Conservation (phyloP, 2,113 vertebrate species). For the Chrysochloris asiatica region DNA sequence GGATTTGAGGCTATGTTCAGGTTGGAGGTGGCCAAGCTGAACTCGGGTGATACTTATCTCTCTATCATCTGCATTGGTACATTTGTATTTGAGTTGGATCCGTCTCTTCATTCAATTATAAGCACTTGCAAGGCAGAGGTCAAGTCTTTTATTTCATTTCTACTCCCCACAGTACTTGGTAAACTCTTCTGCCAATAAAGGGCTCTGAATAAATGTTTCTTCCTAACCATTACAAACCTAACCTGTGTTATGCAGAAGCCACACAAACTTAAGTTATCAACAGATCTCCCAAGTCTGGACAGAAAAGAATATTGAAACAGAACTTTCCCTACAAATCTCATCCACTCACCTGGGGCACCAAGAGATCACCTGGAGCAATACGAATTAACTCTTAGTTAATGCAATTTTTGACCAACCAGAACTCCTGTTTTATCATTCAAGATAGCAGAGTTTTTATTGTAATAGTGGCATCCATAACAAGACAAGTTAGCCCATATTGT, state of each 20-base stretch:
- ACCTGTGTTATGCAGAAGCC: background rate
- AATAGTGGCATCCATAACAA: conserved; percentile 64
- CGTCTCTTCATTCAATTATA: background rate
- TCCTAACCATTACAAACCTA: background rate
- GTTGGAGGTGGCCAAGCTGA: background rate
- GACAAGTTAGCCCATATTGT: conserved; percentile 65
- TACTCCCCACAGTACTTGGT: background rate
- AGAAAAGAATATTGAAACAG: conserved; percentile 34
- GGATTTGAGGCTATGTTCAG: background rate
- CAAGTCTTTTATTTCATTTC: conserved; percentile 41
- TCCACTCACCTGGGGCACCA: conserved; percentile 17
- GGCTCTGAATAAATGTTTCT: background rate
- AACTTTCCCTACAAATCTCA: background rate
- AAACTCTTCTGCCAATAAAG: background rate
- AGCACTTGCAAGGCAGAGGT: conserved; percentile 25
- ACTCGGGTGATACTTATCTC: background rate
- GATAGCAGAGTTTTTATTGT: conserved; percentile 51
- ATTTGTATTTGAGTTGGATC: background rate
- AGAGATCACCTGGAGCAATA: background rate
- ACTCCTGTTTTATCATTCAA: conserved; percentile 33
- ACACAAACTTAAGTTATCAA: conserved; percentile 1
- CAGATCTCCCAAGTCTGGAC: background rate
- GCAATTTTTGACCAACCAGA: conserved; percentile 43
- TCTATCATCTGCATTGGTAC: background rate
- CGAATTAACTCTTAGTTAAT: conserved; percentile 57